Evolutionary conservation across 2,113 vertebrate genomes (phyloP).

Genomic region (Mirza zaza): DNA sequence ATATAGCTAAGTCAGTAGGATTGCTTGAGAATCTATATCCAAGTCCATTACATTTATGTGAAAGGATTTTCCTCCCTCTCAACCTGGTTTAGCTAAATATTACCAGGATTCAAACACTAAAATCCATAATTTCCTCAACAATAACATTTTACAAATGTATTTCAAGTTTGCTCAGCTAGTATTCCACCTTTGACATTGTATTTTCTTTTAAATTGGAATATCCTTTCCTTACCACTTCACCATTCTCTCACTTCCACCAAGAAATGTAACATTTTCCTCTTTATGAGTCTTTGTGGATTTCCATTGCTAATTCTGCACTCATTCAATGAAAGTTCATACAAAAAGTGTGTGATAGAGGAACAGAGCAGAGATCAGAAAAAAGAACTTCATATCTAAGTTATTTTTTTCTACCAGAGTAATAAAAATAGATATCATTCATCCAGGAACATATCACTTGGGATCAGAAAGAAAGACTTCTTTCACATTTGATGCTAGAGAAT

Average conservation of each 20-base stretch:
- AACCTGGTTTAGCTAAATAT: neutral
- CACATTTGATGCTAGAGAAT: slow-evolving; percentile 43
- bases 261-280: slow-evolving; percentile 8
- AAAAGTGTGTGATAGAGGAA: slow-evolving; percentile 13
- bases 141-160: neutral
- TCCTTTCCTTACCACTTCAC: neutral
- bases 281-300: slow-evolving; percentile 51
- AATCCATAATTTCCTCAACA: neutral
- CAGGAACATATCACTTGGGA: slow-evolving; percentile 25
- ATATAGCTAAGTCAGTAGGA: neutral
- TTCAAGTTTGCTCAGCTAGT: neutral
- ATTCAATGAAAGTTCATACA: slow-evolving; percentile 40
- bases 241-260: neutral
- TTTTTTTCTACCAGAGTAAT: slow-evolving; percentile 28
- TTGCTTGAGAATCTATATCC: neutral
- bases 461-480: slow-evolving; percentile 58
- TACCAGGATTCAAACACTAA: neutral
- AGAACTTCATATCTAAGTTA: slow-evolving; percentile 44
- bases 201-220: slow-evolving; percentile 26
- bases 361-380: slow-evolving; percentile 58
- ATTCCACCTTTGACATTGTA: neutral
- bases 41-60: neutral
- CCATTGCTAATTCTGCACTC: slow-evolving; percentile 41
- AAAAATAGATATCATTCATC: slow-evolving; percentile 64
- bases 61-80: slow-evolving; percentile 20